A percentile compares a stretch with the other conserved stretches of the same genome.
Conservation (phyloP, 2,888 invertebrate genomes). For the Elysia crispata region DNA sequence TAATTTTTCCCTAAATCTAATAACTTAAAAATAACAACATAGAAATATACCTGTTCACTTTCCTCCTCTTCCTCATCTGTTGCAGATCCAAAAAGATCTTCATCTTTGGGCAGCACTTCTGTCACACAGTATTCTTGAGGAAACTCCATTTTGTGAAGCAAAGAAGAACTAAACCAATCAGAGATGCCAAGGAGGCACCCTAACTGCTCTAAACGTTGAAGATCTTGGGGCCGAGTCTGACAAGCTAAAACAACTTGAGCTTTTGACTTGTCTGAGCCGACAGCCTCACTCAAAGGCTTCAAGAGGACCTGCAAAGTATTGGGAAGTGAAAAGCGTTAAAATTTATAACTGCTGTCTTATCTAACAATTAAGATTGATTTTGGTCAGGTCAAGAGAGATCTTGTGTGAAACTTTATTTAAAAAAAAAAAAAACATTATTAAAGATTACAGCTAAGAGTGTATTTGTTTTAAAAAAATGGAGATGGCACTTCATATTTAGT, state of each 20-base stretch:
- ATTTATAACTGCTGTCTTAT: background rate
- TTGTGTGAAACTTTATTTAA: too few relatives aligned
- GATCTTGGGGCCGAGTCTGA: constrained; percentile 47
- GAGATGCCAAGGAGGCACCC: constrained; percentile 71
- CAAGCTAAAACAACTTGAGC: constrained; percentile 62
- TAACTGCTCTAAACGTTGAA: constrained; percentile 63
- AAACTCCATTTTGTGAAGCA: constrained; percentile 50
- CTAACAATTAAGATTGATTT: background rate
- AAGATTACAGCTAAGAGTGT: too few relatives aligned
- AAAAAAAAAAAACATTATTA: too few relatives aligned
- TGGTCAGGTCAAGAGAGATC: too few relatives aligned
- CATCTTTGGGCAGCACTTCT: constrained; percentile 1
- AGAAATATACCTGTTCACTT: constrained; percentile 38
- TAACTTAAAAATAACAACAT: too few relatives aligned
- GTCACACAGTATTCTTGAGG: constrained; percentile 36
- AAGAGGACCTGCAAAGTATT: constrained; percentile 66
- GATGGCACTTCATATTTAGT: too few relatives aligned
- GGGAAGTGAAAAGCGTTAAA: background rate
- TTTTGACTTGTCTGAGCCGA: constrained; percentile 72
- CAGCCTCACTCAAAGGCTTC: constrained; percentile 72
- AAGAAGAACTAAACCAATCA: constrained; percentile 65
- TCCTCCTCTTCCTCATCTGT: constrained; percentile 14
- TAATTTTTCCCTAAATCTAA: too few relatives aligned
- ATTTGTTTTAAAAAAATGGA: too few relatives aligned
- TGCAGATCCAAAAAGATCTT: constrained; percentile 38